A percentile compares a stretch with the other conserved stretches of the same genome.
phyloP scores from a whole-genome alignment of 35 echinoderm and acorn worm genomes.

The Chiridota heheva region DNA sequence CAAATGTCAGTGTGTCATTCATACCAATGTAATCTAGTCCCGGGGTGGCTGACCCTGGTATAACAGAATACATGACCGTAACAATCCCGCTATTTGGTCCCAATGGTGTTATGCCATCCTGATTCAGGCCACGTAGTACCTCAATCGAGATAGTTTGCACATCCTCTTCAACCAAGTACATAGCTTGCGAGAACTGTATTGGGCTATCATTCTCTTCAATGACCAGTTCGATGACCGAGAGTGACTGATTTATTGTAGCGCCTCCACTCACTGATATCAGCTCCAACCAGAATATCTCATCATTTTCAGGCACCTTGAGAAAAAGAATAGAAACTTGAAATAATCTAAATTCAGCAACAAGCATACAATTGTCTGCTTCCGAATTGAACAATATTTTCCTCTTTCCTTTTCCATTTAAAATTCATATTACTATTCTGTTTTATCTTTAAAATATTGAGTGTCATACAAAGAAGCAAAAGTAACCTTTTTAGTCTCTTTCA shows the following conservation, averaged over 20 bases:
- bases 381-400: too few relatives aligned
- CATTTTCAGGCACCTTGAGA: slow-evolving; percentile 82
- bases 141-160: slow-evolving; percentile 44
- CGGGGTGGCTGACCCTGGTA: slow-evolving; percentile 33
- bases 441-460: neutral
- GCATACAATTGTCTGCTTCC: neutral
- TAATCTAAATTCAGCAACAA: neutral
- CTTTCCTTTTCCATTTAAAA: too few relatives aligned
- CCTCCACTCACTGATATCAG: slow-evolving; percentile 52
- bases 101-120: slow-evolving; percentile 30
- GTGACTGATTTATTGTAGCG: slow-evolving; percentile 60
- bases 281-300: slow-evolving; percentile 74
- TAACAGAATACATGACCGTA: slow-evolving; percentile 71
- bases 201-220: slow-evolving; percentile 91
- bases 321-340: neutral
- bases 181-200: slow-evolving; percentile 66
- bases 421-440: neutral
- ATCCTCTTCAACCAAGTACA: slow-evolving; percentile 72
- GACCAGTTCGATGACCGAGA: slow-evolving; percentile 37
- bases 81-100: slow-evolving; percentile 61
- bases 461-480: neutral
- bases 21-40: slow-evolving; percentile 63
- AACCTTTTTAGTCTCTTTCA: neutral
- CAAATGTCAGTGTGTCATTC: slow-evolving; percentile 72
- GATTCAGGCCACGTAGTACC: slow-evolving; percentile 55